phyloP scores from a whole-genome alignment of 2,113 vertebrate genomes.

The Gallinago jamesoni region DNA sequence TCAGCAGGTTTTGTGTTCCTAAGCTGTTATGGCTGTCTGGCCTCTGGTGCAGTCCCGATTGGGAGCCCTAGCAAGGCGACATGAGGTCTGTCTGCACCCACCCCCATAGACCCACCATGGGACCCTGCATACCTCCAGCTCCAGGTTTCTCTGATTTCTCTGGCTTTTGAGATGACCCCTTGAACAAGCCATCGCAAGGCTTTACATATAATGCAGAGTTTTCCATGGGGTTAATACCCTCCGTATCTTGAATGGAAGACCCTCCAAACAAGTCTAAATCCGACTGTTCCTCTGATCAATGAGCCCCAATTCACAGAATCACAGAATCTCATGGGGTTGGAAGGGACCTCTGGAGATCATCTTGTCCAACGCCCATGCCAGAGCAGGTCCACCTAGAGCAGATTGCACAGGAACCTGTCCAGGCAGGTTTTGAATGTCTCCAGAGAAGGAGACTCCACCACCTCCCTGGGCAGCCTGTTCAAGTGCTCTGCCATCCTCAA shows the following conservation, averaged over 20 bases:
- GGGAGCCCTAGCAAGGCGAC: not conserved
- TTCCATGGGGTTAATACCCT: not conserved
- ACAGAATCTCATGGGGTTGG: too few species aligned
- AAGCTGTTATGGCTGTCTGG: not conserved
- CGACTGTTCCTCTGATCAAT: rapidly evolving
- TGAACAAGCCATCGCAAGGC: not conserved
- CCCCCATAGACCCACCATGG: too few species aligned
- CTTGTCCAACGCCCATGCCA: too few species aligned
- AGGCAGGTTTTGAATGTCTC: too few species aligned
- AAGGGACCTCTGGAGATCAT: too few species aligned
- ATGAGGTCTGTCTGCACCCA: not conserved
- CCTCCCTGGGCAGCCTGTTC: too few species aligned
- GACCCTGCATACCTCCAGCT: not conserved
- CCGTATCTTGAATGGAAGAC: not conserved
- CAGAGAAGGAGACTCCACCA: too few species aligned
- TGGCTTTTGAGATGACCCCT: not conserved
- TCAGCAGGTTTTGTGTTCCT: not conserved
- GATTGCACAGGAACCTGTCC: too few species aligned
- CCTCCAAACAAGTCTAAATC: not conserved
- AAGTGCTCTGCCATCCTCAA: too few species aligned
- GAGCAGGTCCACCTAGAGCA: too few species aligned
- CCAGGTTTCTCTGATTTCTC: not conserved
- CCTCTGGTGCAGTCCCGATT: not conserved
- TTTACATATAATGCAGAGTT: not conserved
- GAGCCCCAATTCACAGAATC: rapidly evolving